Percentiles rank a stretch among this genome's conserved stretches.
These are phyloP conservation scores for Entomobrya proxima DNA, from an alignment of 2,888 invertebrate species.

Conservation along the genomic window DNA sequence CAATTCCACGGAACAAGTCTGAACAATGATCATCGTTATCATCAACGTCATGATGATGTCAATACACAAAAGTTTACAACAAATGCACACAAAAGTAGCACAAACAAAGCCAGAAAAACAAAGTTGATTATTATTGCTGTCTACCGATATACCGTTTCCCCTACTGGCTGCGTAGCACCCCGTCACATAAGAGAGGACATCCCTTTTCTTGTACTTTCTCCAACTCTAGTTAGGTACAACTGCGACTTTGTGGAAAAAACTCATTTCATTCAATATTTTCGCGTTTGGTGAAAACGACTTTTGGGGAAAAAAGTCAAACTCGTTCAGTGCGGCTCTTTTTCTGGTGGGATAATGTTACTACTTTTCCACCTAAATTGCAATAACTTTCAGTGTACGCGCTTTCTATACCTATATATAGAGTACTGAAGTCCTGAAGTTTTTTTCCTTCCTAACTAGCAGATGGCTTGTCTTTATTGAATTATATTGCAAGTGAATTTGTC, in stretches of 20 bases:
- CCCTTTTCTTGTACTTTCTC: constrained; percentile 48
- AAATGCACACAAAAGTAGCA: constrained; percentile 46
- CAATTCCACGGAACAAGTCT: neutral
- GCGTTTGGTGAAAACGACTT: constrained; percentile 53
- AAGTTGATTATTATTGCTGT: constrained; percentile 51
- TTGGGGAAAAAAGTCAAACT: constrained; percentile 35
- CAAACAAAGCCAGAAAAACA: constrained; percentile 52
- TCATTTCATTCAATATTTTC: constrained; percentile 40
- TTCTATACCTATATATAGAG: too few relatives aligned
- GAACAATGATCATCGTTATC: neutral
- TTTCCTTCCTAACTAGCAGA: neutral
- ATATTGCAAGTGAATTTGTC: constrained; percentile 47
- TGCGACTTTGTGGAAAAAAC: neutral
- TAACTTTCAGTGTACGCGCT: neutral
- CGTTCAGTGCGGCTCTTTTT: constrained; percentile 13
- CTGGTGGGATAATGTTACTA: constrained; percentile 35
- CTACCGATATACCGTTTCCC: constrained; percentile 6
- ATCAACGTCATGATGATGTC: neutral
- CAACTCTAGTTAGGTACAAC: constrained; percentile 17
- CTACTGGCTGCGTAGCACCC: neutral
- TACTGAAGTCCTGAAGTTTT: too few relatives aligned
- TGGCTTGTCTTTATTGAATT: constrained; percentile 53
- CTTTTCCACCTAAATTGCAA: constrained; percentile 44
- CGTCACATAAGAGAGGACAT: constrained; percentile 24
- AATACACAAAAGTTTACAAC: constrained; percentile 37